Percentiles rank a stretch among this genome's conserved stretches.
These are phyloP conservation scores for Drosophila testacea DNA, from an alignment of 2,888 invertebrate genomes.

Conservation along the genomic window DNA sequence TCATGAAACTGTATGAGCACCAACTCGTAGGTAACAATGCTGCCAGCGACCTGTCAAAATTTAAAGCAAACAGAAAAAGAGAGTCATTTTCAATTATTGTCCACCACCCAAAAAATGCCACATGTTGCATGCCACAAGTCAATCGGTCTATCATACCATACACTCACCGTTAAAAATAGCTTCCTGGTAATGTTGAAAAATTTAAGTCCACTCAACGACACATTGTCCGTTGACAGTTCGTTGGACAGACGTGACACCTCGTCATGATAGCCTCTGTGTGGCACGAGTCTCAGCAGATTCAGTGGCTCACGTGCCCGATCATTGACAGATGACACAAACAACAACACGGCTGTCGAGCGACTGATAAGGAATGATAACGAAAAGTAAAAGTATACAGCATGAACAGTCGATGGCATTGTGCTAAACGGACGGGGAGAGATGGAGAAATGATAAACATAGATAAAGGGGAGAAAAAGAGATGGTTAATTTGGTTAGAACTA, in stretches of 20 bases:
- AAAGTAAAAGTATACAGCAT: conserved; percentile 86
- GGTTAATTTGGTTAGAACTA: no score
- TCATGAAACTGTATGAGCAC: conserved; percentile 87
- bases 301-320: conserved; percentile 86
- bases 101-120: conserved; percentile 9
- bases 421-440: conserved; percentile 46
- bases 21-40: conserved; percentile 87
- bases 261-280: conserved; percentile 83
- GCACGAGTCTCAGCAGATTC: conserved; percentile 84
- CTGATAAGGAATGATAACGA: conserved; percentile 87
- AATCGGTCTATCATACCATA: no score
- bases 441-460: neutral
- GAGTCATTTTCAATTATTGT: neutral
- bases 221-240: conserved; percentile 77
- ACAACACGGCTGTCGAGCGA: conserved; percentile 86
- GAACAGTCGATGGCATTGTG: conserved; percentile 82
- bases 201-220: conserved; percentile 82
- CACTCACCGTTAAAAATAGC: conserved; percentile 80
- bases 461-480: no score
- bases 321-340: conserved; percentile 86
- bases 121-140: conserved; percentile 12
- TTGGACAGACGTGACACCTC: conserved; percentile 84
- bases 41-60: conserved; percentile 86
- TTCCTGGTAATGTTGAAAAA: conserved; percentile 83
- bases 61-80: no score